Base-by-base conservation (phyloP, 2,888 invertebrate genomes). In the Cancer borealis region DNA sequence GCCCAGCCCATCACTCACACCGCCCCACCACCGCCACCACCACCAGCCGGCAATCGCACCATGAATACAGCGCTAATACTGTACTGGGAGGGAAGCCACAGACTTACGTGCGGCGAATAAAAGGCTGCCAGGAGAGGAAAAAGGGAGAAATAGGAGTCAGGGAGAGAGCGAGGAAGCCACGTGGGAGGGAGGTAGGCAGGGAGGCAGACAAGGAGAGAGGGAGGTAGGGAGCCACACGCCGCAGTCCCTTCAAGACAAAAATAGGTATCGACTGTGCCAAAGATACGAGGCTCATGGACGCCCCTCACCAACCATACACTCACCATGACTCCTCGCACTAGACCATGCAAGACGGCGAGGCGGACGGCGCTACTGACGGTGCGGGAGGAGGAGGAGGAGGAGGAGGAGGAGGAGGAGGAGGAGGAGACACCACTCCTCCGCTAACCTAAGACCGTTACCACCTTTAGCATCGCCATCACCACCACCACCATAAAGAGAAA, bases 121-220 rank as follows among this genome's bases (percentile, higher is more conserved):
- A 79, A 79, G 26, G 79, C 79, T 79, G 30, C 79, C 79, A 30
- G 79, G 47, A 49, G 26, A 88, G 47, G 47, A 30, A 88, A 21
- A 46, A 47, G 46, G 47, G 46, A 88, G 47, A 46, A 21, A 46
- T 47, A 88, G 47, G 46, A 88, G 47, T n/a, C 46, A 46, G n/a
- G n/a, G 47, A 46, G 88, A 88, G 88, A 88, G 88, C 14, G 46
- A 88, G 21, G 46, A 21, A 88, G 88, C 46, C 46, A 88, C 46
- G 88, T 88, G 88, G 88, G 47, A 88, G 88, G 47, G 88, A 88
- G n/a, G 88, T 8, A 88, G 88, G 46, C 1, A 46, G 88, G 46
- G 88, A 88, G 46, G 84, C 2, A 84, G 10, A 3, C 73, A 21
- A 2, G 39, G 26, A 26, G 84, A n/a, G 84, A 84, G 84, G 84